Conservation (phyloP, 2,888 invertebrate genomes). For the Lasioglossum leucozonium region DNA sequence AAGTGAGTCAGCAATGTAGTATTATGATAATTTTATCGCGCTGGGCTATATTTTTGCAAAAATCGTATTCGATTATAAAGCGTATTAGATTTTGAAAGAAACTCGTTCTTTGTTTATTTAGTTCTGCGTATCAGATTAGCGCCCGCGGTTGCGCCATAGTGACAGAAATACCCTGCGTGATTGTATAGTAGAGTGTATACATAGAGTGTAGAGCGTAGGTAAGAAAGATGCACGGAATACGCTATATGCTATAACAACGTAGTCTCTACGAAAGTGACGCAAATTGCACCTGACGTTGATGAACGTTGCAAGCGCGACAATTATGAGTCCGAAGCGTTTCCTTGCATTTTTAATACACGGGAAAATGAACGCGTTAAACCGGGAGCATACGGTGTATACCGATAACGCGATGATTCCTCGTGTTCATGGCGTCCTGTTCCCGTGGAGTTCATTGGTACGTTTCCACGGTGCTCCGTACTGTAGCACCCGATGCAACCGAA, state of each 20-base stretch:
- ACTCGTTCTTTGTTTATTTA: not conserved
- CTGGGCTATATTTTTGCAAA: not conserved
- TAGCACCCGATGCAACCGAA: slow-evolving; percentile 73
- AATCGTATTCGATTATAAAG: not conserved
- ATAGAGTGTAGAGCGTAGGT: not conserved
- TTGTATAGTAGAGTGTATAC: too few relatives aligned
- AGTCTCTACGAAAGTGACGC: not conserved
- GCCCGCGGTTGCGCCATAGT: not conserved
- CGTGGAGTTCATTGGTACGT: slow-evolving; percentile 81
- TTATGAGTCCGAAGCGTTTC: not conserved
- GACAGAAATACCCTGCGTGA: not conserved
- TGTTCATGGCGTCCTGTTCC: slow-evolving; percentile 76
- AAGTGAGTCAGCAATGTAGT: not conserved
- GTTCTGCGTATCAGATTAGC: not conserved
- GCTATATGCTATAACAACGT: not conserved
- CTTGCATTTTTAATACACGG: not conserved
- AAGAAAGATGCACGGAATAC: not conserved
- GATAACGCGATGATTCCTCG: slow-evolving; percentile 29
- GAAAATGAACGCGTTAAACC: not conserved
- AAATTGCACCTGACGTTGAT: not conserved
- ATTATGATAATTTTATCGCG: not conserved
- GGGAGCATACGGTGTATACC: not conserved
- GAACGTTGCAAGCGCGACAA: not conserved
- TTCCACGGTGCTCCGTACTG: slow-evolving; percentile 78
- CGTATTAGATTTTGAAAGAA: not conserved